Percentiles rank a stretch among this genome's conserved stretches.
phyloP scores from a whole-genome alignment of 2,888 invertebrate species.

The Meandrusa payeni region DNA sequence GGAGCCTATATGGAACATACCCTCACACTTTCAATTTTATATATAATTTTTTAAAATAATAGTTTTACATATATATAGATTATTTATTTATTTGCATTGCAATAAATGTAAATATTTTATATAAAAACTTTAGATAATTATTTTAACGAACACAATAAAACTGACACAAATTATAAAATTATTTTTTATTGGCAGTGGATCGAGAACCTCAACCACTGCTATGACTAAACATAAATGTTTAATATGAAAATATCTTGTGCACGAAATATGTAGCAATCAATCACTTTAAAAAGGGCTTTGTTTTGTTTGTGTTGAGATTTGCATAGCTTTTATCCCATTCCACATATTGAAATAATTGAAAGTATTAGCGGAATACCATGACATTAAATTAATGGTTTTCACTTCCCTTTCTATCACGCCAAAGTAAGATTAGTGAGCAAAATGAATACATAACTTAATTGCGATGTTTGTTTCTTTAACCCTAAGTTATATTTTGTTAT shows the following conservation, averaged over 20 bases:
- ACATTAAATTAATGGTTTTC: neutral
- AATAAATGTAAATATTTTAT: too few relatives aligned
- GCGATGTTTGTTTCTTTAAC: constrained; percentile 20
- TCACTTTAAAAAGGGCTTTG: neutral
- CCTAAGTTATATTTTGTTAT: constrained; percentile 42
- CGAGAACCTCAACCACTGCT: too few relatives aligned
- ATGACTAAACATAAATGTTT: too few relatives aligned
- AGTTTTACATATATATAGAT: too few relatives aligned
- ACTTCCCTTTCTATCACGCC: constrained; percentile 58
- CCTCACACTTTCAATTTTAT: neutral
- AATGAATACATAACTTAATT: constrained; percentile 22
- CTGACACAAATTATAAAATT: too few relatives aligned
- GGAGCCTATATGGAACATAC: too few relatives aligned
- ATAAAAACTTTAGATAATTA: too few relatives aligned
- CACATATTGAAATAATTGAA: neutral
- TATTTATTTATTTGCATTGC: too few relatives aligned
- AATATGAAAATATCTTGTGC: too few relatives aligned
- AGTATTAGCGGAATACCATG: neutral
- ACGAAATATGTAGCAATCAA: too few relatives aligned
- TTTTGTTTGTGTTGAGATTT: constrained; percentile 6
- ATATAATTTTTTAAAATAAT: neutral
- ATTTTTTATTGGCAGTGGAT: too few relatives aligned
- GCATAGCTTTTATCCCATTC: constrained; percentile 7
- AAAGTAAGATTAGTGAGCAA: constrained; percentile 77
- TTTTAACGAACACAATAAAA: too few relatives aligned